A percentile compares a stretch with the other conserved stretches of the same genome.
Conservation (phyloP, 2,797 vertebrate species). For the Merluccius polli region DNA sequence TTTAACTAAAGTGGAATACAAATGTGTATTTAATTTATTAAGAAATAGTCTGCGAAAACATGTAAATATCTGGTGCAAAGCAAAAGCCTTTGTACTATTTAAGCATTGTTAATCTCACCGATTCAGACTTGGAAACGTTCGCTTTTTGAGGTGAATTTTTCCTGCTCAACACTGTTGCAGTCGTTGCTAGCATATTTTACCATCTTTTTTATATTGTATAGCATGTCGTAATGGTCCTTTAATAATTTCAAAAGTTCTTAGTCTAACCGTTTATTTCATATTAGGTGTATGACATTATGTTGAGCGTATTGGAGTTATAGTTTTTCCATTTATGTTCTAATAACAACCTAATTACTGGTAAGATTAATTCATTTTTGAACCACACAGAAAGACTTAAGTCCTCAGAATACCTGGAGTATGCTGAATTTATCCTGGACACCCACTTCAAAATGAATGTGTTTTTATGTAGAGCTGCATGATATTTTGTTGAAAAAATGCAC, state of each 20-base stretch:
- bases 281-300: not conserved
- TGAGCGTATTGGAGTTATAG: not conserved
- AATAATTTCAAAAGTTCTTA: not conserved
- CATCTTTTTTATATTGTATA: not conserved
- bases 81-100: no score
- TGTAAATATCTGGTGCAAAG: not conserved
- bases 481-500: not conserved
- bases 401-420: slow-evolving; percentile 1
- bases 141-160: not conserved
- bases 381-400: not conserved
- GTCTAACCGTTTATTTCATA: not conserved
- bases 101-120: not conserved
- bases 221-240: not conserved
- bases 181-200: not conserved
- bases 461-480: slow-evolving; percentile 1
- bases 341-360: not conserved
- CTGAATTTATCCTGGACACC: not conserved
- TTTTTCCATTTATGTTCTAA: not conserved
- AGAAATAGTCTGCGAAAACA: not conserved
- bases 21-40: not conserved
- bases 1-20: not conserved
- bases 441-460: not conserved
- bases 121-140: not conserved
- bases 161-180: not conserved
- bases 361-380: not conserved